These are phyloP conservation scores for Poecilobothrus nobilitatus DNA, from an alignment of 2,888 invertebrate species.

Conservation along the genomic window DNA sequence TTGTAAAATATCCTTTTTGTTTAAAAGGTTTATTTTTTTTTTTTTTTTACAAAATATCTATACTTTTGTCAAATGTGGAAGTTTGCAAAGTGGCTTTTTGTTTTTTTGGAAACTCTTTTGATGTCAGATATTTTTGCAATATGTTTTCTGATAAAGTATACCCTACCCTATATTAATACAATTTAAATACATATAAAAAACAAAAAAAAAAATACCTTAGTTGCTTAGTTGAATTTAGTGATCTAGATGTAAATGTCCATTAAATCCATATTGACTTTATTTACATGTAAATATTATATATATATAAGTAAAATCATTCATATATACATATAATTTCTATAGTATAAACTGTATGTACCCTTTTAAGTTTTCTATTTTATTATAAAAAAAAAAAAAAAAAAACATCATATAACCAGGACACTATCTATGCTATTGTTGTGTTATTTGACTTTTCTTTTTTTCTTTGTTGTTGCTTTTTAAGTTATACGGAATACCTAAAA, in stretches of 20 bases:
- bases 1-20: no score
- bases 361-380: no score
- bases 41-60: neutral
- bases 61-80: no score
- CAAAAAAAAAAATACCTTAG: neutral
- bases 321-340: no score
- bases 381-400: no score
- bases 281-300: no score
- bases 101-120: no score
- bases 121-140: neutral
- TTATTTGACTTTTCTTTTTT: neutral
- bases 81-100: no score
- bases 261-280: neutral
- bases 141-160: neutral
- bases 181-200: neutral
- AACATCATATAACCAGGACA: neutral
- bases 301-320: no score
- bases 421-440: no score
- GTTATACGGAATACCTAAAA: neutral
- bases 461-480: neutral
- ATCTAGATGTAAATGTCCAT: neutral
- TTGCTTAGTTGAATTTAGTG: neutral
- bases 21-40: no score
- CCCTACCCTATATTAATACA: neutral
- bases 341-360: no score